Evolutionary conservation across 2,113 vertebrate species (phyloP).

Genomic region (Atlantisia rogersi): DNA sequence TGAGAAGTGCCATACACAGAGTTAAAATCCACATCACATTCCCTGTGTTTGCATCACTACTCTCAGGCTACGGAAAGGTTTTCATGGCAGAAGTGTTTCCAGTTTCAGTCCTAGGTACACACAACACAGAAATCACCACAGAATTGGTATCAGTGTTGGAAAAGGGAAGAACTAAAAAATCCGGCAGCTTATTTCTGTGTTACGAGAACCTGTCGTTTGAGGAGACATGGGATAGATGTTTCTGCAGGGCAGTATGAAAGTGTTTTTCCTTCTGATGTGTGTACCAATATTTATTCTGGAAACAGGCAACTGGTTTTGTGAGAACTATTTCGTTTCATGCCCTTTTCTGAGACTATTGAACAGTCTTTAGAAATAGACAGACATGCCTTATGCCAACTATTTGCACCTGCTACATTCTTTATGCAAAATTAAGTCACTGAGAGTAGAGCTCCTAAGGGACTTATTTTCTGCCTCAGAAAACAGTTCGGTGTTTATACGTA

Average conservation of each 20-base stretch:
- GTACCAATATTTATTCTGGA: slow-evolving; percentile 4
- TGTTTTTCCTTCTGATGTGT: not conserved
- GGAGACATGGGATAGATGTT: not conserved
- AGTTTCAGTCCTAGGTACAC: not conserved
- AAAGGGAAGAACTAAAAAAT: not conserved
- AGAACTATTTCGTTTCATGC: not conserved
- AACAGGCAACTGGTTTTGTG: not conserved
- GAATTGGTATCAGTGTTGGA: not conserved
- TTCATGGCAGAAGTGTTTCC: not conserved
- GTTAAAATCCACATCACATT: not conserved
- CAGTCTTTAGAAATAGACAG: slow-evolving; percentile 39
- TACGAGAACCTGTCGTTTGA: not conserved
- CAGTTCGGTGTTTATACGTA: not conserved
- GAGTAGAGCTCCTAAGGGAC: not conserved
- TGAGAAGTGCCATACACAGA: not conserved
- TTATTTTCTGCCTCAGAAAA: slow-evolving; percentile 19
- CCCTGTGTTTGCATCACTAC: not conserved
- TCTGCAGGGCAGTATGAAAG: not conserved
- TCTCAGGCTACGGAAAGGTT: not conserved
- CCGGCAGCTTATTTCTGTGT: not conserved
- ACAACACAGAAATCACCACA: not conserved
- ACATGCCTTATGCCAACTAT: slow-evolving; percentile 12
- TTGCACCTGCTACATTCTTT: slow-evolving; percentile 55
- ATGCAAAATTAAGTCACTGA: slow-evolving; percentile 34
- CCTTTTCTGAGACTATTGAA: slow-evolving; percentile 31